Conservation (phyloP, 2,888 invertebrate species). For the Lasioglossum villosulum region DNA sequence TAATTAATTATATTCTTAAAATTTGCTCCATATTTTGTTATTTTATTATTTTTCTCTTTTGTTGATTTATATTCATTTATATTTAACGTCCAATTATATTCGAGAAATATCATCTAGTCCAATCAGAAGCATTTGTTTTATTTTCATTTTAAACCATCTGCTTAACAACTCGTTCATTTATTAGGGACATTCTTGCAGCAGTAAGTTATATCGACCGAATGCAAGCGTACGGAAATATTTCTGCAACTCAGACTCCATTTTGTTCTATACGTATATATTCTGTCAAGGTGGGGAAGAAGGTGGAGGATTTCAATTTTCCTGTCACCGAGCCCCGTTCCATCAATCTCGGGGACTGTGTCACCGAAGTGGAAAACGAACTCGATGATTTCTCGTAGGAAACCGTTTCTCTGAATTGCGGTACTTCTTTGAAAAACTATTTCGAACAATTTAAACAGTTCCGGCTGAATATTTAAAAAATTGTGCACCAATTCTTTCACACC, state of each 20-base stretch:
- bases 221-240: slow-evolving; percentile 59
- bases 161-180: slow-evolving; percentile 21
- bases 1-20: no score
- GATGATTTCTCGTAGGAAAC: slow-evolving; percentile 66
- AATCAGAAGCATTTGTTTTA: neutral
- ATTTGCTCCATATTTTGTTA: no score
- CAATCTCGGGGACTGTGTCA: slow-evolving; percentile 68
- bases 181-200: slow-evolving; percentile 23
- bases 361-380: slow-evolving; percentile 72
- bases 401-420: slow-evolving; percentile 40
- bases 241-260: slow-evolving; percentile 51
- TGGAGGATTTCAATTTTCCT: slow-evolving; percentile 73
- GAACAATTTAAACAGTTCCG: neutral
- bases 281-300: slow-evolving; percentile 26
- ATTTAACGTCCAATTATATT: no score
- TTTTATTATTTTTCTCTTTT: no score
- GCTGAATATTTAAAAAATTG: neutral
- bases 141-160: neutral
- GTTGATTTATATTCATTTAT: no score
- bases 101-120: no score
- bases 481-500: neutral
- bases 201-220: slow-evolving; percentile 59
- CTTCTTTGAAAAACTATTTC: slow-evolving; percentile 17
- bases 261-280: slow-evolving; percentile 32
- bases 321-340: slow-evolving; percentile 70